Evolutionary conservation across 1,140 invertebrate genomes (phyloP).

Genomic region (Polyergus mexicanus): DNA sequence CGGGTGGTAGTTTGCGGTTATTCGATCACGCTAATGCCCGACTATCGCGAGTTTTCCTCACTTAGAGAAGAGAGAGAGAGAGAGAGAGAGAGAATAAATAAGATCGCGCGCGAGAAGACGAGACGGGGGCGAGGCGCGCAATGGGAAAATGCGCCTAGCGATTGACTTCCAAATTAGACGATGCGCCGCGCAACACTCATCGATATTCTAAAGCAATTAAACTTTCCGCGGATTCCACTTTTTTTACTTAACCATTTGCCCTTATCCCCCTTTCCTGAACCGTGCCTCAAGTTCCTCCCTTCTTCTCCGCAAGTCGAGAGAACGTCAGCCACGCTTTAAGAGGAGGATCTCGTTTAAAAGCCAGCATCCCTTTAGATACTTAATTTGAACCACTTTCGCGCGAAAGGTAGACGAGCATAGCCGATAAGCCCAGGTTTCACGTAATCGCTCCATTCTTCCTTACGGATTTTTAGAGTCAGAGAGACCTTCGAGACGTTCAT

Average conservation of each 20-base stretch:
- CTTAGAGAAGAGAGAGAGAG: constrained; percentile 24
- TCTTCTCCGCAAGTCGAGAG: not conserved
- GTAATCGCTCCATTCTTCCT: constrained; percentile 40
- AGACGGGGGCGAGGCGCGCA: not conserved
- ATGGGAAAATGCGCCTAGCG: constrained; percentile 38
- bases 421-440: constrained; percentile 46
- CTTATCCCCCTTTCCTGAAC: constrained; percentile 6
- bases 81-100: constrained; percentile 65
- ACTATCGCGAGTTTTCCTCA: constrained; percentile 26
- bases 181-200: constrained; percentile 59
- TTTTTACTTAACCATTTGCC: constrained; percentile 34
- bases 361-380: constrained; percentile 13
- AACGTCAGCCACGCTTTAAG: constrained; percentile 42
- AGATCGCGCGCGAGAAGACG: constrained; percentile 38
- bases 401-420: not conserved
- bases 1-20: constrained; percentile 48
- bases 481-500: not conserved
- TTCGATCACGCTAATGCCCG: constrained; percentile 46
- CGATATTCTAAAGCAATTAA: constrained; percentile 77
- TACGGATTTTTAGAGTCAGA: constrained; percentile 19
- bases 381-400: constrained; percentile 41
- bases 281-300: not conserved
- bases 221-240: constrained; percentile 58
- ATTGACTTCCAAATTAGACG: constrained; percentile 70
- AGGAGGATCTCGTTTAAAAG: constrained; percentile 45